Conservation (phyloP, 2,888 invertebrate genomes). For the Epiblema foenella region DNA sequence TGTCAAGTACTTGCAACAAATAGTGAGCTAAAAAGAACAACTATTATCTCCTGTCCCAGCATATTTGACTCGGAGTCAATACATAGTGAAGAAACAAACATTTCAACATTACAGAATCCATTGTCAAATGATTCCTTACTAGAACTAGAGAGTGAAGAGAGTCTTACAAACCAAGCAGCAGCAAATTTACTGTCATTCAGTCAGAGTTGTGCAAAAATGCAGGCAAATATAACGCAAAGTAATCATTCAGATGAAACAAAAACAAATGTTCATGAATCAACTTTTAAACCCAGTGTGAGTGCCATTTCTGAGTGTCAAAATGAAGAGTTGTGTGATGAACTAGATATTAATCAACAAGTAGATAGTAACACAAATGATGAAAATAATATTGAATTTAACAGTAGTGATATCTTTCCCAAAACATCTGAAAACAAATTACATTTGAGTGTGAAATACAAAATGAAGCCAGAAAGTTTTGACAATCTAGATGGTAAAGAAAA, state of each 20-base stretch:
- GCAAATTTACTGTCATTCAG: slow-evolving; percentile 20
- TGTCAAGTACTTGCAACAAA: not conserved
- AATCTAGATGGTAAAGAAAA: slow-evolving; percentile 9
- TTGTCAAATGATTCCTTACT: not conserved
- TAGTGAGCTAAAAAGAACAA: not conserved
- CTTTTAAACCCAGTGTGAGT: not conserved
- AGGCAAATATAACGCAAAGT: slow-evolving; percentile 1
- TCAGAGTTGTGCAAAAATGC: slow-evolving; percentile 13
- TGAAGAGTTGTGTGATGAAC: slow-evolving; percentile 29
- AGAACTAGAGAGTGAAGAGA: slow-evolving; percentile 21
- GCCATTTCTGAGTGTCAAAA: not conserved
- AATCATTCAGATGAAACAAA: slow-evolving; percentile 10
- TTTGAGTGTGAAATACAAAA: not conserved
- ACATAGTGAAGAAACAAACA: not conserved
- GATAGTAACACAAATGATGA: not conserved
- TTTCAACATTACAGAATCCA: slow-evolving; percentile 1
- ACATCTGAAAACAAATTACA: slow-evolving; percentile 6
- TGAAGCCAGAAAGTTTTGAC: not conserved
- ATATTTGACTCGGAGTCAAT: slow-evolving; percentile 16
- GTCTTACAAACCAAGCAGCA: slow-evolving; percentile 8
- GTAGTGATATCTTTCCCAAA: slow-evolving; percentile 10
- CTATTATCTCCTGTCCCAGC: slow-evolving; percentile 18
- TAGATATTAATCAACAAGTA: slow-evolving; percentile 34
- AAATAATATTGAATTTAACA: slow-evolving; percentile 12
- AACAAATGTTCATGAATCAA: slow-evolving; percentile 24